Evolutionary conservation across 2,888 invertebrate species (phyloP), one percentile per base, ranked within the genome.

Genomic region (Anticlea derivata): DNA sequence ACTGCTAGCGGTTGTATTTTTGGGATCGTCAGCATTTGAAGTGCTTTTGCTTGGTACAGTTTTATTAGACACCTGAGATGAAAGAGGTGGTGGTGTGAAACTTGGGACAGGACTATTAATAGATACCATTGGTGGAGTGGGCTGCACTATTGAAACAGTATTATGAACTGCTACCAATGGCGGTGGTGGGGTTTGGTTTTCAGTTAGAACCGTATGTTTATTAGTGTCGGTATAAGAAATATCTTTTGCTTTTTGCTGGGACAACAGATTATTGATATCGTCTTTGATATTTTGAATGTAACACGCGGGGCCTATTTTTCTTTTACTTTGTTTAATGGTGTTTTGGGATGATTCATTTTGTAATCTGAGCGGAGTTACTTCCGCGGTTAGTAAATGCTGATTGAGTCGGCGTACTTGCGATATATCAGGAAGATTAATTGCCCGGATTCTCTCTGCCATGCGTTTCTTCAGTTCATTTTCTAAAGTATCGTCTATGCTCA

Each of bases 381-480:
- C 81, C 1, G 83, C 86, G 10, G 79, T 81, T 1, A 80, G 66
- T 37, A 88, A 63, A n/a, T 70, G 68, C 64, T 86, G 78, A 54
- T 88, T 86, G 7, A 79, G 71, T 7, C 73, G 71, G 10, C 83
- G 74, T 27, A 85, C 74, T 59, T 82, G 68, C 1, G 74, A 65
- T 53, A 82, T 80, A 57, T 86, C 75, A 5, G 83, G 83, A 22
- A 86, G 65, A 47, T 75, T 77, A 33, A 85, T 80, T 12, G 75
- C 62, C 69, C 73, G 83, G 24, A 73, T 78, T 61, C 83, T 75
- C 50, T 81, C 78, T 39, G 60, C 50, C 30, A 63, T 52, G 8
- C 35, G 55, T 40, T 53, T 47, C 41, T 47, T 50, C 5, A 62
- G 37, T 47, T 60, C 58, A 26, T 35, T 38, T 40, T 60, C 45